Evolutionary conservation across 2,113 vertebrate genomes (phyloP).

Genomic region (Corvus cornix): DNA sequence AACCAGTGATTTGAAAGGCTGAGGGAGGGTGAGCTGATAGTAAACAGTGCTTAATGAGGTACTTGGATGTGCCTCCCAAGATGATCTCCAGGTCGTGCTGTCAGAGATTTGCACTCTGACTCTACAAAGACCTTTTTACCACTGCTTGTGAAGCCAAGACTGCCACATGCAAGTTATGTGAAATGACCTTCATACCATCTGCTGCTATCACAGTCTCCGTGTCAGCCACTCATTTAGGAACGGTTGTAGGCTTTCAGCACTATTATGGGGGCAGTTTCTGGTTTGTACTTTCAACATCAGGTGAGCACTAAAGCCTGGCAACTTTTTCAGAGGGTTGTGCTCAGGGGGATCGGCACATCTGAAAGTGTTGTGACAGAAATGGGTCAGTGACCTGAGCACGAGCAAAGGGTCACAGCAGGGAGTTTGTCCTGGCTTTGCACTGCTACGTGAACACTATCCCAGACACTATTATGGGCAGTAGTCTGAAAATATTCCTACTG

Average conservation of each 20-base stretch:
- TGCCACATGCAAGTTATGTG: neutral
- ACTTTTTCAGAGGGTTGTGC: neutral
- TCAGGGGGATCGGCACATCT: neutral
- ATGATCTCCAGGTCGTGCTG: neutral
- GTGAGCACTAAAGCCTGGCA: neutral
- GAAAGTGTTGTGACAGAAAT: neutral
- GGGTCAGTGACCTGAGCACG: neutral
- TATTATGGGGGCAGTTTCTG: neutral
- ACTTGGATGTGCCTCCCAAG: neutral
- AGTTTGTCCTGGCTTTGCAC: neutral
- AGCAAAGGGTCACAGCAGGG: neutral
- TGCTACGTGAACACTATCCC: rapidly evolving
- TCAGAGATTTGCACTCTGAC: neutral
- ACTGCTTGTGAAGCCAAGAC: neutral
- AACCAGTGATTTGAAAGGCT: neutral
- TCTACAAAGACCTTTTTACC: neutral
- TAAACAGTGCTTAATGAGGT: neutral
- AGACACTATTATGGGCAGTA: neutral
- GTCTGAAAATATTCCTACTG: neutral
- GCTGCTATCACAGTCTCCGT: neutral
- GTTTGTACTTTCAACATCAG: neutral
- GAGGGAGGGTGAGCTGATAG: neutral
- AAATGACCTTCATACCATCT: neutral
- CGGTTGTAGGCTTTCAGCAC: neutral
- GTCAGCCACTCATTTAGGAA: neutral